Base-by-base conservation (phyloP, 2,113 vertebrate genomes). In the Hippocampus guttulatus region DNA sequence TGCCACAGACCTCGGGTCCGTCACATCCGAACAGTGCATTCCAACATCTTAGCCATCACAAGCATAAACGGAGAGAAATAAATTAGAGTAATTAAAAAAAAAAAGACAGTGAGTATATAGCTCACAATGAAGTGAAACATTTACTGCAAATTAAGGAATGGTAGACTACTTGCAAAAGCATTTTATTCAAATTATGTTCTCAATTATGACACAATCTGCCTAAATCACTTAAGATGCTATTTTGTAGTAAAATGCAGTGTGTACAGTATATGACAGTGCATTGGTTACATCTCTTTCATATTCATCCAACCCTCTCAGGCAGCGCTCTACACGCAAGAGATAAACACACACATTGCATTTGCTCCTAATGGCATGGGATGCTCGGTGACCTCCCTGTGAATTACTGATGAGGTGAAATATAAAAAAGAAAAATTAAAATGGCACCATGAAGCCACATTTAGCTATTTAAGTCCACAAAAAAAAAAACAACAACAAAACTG, bases 1-100 rank as follows among this genome's bases (percentile, higher is more conserved):
- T 91, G 88, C 84, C 86, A 90, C 47, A 85, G 85, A 85, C 85
- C 90, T 88, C 80, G 88, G 83, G 85, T 89, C 85, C 84, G 77
- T 79, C 83, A 88, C 83, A 87, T 89, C 85, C 81, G 75, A 76
- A 74, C 71, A 74, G 78, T 63, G 64, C 88, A 91, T 91, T 91
- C 86, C 85, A 83, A 41, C 75, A 86, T 70, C 86, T 65, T 52
- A 43, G 70, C 73, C 76, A 75, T 78, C 78, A 79, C 49, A 70
- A 64, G 58, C 67, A 73, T 49, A 11, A 16, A 75, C 11, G 77
- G 66, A 69, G 70, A 71, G 67, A 81, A 51, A 64, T 38, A 77
- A 41, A 75, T 23, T 27, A 57, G 69, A 81, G 67, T 60, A 12
- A 16, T 47, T 15, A 55, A 55, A 55, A 55, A 54, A 55, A 3